Percentiles rank a stretch among this genome's conserved stretches.
Evolutionary conservation across 2,888 invertebrate species (phyloP).

Genomic region (Cancer borealis): DNA sequence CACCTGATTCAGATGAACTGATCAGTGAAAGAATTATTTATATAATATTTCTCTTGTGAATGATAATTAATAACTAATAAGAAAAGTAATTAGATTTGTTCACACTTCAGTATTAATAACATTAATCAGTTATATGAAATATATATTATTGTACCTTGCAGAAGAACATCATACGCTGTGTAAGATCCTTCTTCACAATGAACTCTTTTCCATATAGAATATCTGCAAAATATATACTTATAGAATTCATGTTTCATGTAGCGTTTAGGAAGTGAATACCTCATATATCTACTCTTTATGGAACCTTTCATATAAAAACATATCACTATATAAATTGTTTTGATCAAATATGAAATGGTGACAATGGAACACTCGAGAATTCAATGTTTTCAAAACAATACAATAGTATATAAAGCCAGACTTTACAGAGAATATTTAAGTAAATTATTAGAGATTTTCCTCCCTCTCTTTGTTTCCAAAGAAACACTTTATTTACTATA

Average conservation of each 20-base stretch:
- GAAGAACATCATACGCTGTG: conserved; percentile 51
- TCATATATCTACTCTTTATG: neutral
- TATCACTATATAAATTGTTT: neutral
- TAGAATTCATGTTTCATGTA: neutral
- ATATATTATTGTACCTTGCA: conserved; percentile 46
- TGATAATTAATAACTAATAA: neutral
- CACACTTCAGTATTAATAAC: too few species aligned
- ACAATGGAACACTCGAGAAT: neutral
- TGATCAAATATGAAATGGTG: neutral
- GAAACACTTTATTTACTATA: neutral
- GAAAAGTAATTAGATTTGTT: neutral
- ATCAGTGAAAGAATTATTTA: neutral
- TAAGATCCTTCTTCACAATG: conserved; percentile 30
- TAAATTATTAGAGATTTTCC: neutral
- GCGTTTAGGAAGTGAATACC: neutral
- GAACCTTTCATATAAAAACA: neutral
- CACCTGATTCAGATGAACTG: too few species aligned
- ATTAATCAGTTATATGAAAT: neutral
- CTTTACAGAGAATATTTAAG: neutral
- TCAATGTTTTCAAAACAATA: neutral
- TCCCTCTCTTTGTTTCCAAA: neutral
- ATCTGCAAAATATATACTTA: conserved; percentile 50
- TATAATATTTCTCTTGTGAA: neutral
- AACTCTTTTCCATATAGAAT: conserved; percentile 55
- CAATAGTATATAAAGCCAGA: neutral